Evolutionary conservation across 2,888 invertebrate genomes (phyloP).

Genomic region (Pilophorus perplexus): DNA sequence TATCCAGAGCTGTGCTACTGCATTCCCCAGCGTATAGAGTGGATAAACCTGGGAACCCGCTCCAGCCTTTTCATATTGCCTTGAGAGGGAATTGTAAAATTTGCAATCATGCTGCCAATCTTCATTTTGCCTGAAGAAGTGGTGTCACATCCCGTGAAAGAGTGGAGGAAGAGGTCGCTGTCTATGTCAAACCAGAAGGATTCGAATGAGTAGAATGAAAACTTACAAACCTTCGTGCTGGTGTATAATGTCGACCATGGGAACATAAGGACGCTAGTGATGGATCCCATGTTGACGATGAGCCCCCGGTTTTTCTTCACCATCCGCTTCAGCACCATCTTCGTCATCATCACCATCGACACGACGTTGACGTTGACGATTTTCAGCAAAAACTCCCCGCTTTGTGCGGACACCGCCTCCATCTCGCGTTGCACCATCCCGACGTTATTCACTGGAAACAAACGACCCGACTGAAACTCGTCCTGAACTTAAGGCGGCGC

Average conservation of each 20-base stretch:
- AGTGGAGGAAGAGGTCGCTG: no score
- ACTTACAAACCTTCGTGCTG: conserved; percentile 7
- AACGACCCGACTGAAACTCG: not conserved
- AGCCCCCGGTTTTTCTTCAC: conserved; percentile 1
- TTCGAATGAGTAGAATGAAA: no score
- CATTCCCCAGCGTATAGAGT: no score
- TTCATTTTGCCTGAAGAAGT: conserved; percentile 12
- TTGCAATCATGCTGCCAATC: not conserved
- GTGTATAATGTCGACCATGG: conserved; percentile 7
- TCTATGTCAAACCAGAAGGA: not conserved
- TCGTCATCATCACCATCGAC: conserved; percentile 19
- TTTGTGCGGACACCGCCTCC: not conserved
- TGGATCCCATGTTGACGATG: conserved; percentile 24
- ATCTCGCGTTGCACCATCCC: conserved; percentile 1
- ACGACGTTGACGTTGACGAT: conserved; percentile 20
- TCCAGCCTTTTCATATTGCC: no score
- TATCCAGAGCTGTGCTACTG: no score
- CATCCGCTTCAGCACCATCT: conserved; percentile 12
- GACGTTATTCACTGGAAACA: conserved; percentile 30
- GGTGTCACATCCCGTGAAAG: no score
- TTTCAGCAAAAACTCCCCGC: not conserved
- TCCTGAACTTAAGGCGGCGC: not conserved
- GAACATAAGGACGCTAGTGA: not conserved
- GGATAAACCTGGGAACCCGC: no score
- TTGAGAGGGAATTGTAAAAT: no score